phyloP scores from a whole-genome alignment of 2,113 vertebrate genomes.

The Gadus chalcogrammus region DNA sequence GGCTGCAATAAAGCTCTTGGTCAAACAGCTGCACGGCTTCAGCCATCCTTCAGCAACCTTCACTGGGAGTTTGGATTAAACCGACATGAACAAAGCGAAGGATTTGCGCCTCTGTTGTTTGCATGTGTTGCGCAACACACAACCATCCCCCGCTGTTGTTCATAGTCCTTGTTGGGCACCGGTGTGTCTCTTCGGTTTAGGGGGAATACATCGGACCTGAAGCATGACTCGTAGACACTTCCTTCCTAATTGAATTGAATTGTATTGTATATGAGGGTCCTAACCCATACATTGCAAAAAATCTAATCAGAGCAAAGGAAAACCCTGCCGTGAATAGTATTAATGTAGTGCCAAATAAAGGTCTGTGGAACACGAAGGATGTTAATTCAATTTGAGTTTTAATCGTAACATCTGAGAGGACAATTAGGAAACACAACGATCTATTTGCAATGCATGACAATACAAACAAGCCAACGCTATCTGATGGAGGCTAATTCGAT shows the following conservation, averaged over 20 bases:
- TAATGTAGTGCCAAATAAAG: no score
- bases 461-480: slow-evolving; percentile 48
- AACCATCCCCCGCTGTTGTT: neutral
- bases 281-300: no score
- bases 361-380: slow-evolving; percentile 29
- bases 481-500: slow-evolving; percentile 27
- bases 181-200: no score
- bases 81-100: slow-evolving; percentile 21
- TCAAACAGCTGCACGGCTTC: slow-evolving; percentile 31
- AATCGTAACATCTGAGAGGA: slow-evolving; percentile 45
- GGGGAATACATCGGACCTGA: no score
- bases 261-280: no score
- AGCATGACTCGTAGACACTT: no score
- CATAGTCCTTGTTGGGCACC: no score
- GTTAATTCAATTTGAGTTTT: slow-evolving; percentile 57
- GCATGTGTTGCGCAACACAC: slow-evolving; percentile 16
- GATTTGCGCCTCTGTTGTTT: slow-evolving; percentile 21
- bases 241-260: no score
- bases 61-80: slow-evolving; percentile 17
- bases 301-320: no score
- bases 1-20: slow-evolving; percentile 18
- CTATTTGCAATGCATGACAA: slow-evolving; percentile 8
- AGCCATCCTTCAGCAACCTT: slow-evolving; percentile 31
- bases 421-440: slow-evolving; percentile 16
- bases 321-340: no score